These are phyloP conservation scores for Eleutherodactylus coqui DNA, from an alignment of 2,797 vertebrate species.

Conservation along the genomic window DNA sequence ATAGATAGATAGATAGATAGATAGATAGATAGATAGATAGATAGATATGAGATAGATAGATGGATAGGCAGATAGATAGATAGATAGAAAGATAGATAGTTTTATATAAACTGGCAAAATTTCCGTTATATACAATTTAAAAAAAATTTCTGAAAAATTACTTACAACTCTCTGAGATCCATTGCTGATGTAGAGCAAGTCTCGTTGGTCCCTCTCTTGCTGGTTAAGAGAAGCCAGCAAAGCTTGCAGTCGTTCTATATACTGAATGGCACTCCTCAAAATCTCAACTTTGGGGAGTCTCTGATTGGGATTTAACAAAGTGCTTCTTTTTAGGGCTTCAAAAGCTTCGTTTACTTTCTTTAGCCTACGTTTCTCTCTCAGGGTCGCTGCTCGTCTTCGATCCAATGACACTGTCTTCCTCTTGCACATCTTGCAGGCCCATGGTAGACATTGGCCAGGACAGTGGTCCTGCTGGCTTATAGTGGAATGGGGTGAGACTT, in stretches of 20 bases:
- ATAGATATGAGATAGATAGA: too few relatives aligned
- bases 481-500: constrained; percentile 81
- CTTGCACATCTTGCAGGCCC: constrained; percentile 97
- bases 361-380: constrained; percentile 92
- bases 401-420: constrained; percentile 94
- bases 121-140: too few relatives aligned
- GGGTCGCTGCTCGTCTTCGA: constrained; percentile 89
- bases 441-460: constrained; percentile 93
- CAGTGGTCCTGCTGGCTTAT: constrained; percentile 84
- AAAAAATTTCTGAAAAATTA: constrained; percentile 11
- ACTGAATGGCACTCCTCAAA: constrained; percentile 96
- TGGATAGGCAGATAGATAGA: background rate
- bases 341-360: constrained; percentile 99
- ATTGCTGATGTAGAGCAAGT: constrained; percentile 78
- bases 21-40: background rate
- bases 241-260: constrained; percentile 96
- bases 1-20: background rate
- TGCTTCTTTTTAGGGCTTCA: constrained; percentile 95
- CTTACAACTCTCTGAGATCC: constrained; percentile 81
- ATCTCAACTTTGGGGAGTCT: constrained; percentile 98
- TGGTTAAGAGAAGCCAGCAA: constrained; percentile 95
- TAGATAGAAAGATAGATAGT: background rate
- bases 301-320: constrained; percentile 97
- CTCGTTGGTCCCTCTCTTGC: constrained; percentile 88
- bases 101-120: too few relatives aligned